Evolutionary conservation across 2,113 vertebrate species (phyloP).

Genomic region (Sardina pilchardus): DNA sequence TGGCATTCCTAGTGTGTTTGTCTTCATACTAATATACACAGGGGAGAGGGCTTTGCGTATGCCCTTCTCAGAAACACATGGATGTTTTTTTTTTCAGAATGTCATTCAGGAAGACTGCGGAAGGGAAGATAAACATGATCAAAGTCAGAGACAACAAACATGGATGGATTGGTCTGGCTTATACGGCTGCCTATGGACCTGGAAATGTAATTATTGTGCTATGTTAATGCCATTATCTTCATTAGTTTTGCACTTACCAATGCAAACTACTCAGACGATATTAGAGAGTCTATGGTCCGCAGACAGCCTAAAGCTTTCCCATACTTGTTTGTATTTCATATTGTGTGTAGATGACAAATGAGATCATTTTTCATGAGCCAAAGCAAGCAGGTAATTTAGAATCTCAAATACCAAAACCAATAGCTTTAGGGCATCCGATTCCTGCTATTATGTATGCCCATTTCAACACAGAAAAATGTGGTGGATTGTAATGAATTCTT

Average conservation of each 20-base stretch:
- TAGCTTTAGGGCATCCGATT: not conserved
- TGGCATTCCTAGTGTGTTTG: not conserved
- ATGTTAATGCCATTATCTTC: not conserved
- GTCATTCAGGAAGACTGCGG: not conserved
- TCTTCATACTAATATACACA: not conserved
- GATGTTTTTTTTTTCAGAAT: not conserved
- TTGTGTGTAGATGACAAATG: conserved; percentile 12
- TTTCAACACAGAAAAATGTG: not conserved
- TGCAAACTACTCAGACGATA: not conserved
- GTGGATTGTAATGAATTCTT: not conserved
- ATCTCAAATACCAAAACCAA: not conserved
- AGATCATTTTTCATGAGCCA: not conserved
- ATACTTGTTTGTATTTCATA: not conserved
- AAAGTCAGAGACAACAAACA: not conserved
- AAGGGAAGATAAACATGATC: not conserved
- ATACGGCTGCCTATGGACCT: not conserved
- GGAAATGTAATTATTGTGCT: not conserved
- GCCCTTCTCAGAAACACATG: not conserved
- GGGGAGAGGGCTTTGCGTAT: not conserved
- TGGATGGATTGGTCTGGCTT: not conserved
- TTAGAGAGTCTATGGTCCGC: not conserved
- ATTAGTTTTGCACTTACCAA: not conserved
- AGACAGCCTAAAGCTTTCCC: not conserved
- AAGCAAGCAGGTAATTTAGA: conserved; percentile 1
- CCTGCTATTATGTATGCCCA: not conserved